These are phyloP conservation scores for Lasioglossum morio DNA, from an alignment of 2,888 invertebrate species.

Conservation along the genomic window DNA sequence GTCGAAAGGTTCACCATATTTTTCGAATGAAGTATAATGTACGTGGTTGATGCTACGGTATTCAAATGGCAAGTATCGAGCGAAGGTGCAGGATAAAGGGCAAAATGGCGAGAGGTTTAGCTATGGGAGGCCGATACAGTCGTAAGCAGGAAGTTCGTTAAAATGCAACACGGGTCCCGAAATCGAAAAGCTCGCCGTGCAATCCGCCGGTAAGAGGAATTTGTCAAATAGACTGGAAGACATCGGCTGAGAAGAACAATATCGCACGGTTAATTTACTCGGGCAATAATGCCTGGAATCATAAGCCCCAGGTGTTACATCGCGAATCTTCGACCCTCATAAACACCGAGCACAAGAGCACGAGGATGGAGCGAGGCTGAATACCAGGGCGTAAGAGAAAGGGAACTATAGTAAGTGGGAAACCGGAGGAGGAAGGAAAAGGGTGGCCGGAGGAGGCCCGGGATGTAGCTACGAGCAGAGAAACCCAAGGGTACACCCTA, in stretches of 20 bases:
- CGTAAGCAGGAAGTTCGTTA: conserved; percentile 18
- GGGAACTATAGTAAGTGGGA: conserved; percentile 6
- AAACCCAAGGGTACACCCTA: conserved; percentile 57
- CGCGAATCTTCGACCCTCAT: conserved; percentile 80
- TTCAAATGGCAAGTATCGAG: background rate
- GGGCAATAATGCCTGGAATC: conserved; percentile 78
- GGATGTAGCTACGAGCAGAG: conserved; percentile 24
- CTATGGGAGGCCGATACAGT: background rate
- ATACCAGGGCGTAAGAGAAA: conserved; percentile 21
- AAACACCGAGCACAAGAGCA: conserved; percentile 71
- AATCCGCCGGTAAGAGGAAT: conserved; percentile 37
- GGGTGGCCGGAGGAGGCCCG: background rate
- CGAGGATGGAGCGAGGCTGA: conserved; percentile 52
- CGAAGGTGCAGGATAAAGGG: background rate
- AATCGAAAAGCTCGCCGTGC: conserved; percentile 29
- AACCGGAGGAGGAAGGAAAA: background rate
- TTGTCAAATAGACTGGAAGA: conserved; percentile 52
- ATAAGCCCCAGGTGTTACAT: conserved; percentile 80
- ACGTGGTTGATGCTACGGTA: background rate
- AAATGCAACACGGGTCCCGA: conserved; percentile 17
- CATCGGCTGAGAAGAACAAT: conserved; percentile 67
- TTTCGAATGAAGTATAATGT: background rate
- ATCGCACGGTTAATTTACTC: conserved; percentile 80
- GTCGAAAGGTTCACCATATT: background rate
- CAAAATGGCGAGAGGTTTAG: conserved; percentile 5